Evolutionary conservation across 1,140 invertebrate genomes (phyloP).

Genomic region (Cotesia typhae): DNA sequence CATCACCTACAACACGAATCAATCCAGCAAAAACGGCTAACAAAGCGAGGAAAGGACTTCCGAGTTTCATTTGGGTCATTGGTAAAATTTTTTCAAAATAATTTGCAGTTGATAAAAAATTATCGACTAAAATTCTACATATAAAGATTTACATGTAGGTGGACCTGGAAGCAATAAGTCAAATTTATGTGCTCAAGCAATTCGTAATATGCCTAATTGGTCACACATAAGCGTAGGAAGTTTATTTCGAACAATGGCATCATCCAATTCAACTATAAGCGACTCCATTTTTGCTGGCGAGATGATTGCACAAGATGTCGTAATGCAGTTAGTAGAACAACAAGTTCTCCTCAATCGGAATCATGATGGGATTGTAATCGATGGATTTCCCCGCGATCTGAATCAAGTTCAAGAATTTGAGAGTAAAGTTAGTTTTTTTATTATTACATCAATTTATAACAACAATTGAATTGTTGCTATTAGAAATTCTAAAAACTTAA

Average conservation of each 20-base stretch:
- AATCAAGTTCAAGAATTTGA: conserved; percentile 87
- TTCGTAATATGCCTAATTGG: conserved; percentile 75
- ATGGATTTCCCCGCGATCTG: conserved; percentile 89
- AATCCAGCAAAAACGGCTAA: conserved; percentile 52
- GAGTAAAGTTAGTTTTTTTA: conserved; percentile 72
- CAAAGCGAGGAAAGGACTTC: conserved; percentile 61
- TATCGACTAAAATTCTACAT: not conserved
- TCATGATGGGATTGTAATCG: conserved; percentile 81
- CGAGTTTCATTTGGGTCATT: conserved; percentile 81
- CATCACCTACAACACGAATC: conserved; percentile 38
- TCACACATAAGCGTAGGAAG: conserved; percentile 79
- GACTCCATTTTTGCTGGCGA: conserved; percentile 83
- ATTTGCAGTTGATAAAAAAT: too few relatives aligned
- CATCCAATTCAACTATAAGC: conserved; percentile 68
- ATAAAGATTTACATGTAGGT: conserved; percentile 57
- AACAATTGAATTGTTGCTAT: too few relatives aligned
- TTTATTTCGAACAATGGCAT: conserved; percentile 72
- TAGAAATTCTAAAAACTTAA: not conserved
- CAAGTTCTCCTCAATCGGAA: conserved; percentile 68
- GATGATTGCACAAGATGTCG: conserved; percentile 76
- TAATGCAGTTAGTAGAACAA: conserved; percentile 74
- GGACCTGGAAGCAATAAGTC: conserved; percentile 85
- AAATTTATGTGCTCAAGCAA: conserved; percentile 74
- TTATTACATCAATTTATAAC: not conserved
- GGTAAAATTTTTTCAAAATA: conserved; percentile 55